Evolutionary conservation across 2,888 invertebrate genomes (phyloP).

Genomic region (Rhabditoides inermis): DNA sequence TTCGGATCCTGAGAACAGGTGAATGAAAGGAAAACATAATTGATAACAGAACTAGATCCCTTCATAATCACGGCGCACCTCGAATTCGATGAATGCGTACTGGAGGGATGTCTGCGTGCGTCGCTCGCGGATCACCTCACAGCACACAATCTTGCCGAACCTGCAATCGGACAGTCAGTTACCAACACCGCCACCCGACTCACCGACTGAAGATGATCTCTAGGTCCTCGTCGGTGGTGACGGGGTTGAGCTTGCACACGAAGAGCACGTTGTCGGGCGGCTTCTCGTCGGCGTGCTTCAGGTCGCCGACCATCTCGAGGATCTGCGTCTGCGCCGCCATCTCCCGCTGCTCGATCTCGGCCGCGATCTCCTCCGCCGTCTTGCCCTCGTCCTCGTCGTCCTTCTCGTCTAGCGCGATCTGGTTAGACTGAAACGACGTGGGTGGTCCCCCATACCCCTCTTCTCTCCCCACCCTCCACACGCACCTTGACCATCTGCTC

Average conservation of each 20-base stretch:
- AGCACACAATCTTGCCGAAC: slow-evolving; percentile 63
- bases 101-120: slow-evolving; percentile 87
- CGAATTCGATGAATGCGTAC: slow-evolving; percentile 97
- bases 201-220: slow-evolving; percentile 93
- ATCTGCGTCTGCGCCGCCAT: slow-evolving; percentile 93
- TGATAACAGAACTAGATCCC: slow-evolving; percentile 3
- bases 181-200: slow-evolving; percentile 67
- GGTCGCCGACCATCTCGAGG: slow-evolving; percentile 92
- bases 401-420: slow-evolving; percentile 46
- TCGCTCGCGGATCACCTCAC: slow-evolving; percentile 70
- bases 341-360: slow-evolving; percentile 79
- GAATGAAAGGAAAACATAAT: neutral
- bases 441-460: too few relatives aligned
- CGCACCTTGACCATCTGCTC: slow-evolving; percentile 57
- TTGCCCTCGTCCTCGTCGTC: slow-evolving; percentile 68
- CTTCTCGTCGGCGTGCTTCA: slow-evolving; percentile 90
- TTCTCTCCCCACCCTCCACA: neutral
- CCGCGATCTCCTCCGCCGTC: slow-evolving; percentile 73
- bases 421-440: slow-evolving; percentile 31
- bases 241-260: slow-evolving; percentile 96
- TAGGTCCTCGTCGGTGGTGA: slow-evolving; percentile 80
- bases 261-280: slow-evolving; percentile 98
- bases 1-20: slow-evolving; percentile 52
- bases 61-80: too few relatives aligned
- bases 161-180: neutral